These are phyloP conservation scores for Acipenser oxyrinchus DNA, from an alignment of 2,797 vertebrate genomes.

Conservation along the genomic window DNA sequence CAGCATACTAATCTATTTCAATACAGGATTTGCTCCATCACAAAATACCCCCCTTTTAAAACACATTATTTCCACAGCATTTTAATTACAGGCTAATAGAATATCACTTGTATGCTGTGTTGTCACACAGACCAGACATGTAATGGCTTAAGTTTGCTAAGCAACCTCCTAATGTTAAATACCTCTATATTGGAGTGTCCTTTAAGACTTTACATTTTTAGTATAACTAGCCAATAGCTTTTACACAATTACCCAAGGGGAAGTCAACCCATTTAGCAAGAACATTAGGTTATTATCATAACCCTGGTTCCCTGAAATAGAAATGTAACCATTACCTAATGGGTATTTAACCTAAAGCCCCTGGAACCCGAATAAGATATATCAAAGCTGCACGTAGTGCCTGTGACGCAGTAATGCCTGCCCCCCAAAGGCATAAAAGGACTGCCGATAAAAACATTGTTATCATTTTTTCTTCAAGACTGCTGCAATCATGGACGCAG, in stretches of 20 bases:
- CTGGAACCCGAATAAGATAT: too few relatives aligned
- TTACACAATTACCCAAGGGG: slow-evolving; percentile 16
- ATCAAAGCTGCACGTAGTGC: too few relatives aligned
- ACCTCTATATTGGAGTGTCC: slow-evolving; percentile 25
- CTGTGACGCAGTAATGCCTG: too few relatives aligned
- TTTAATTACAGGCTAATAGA: slow-evolving; percentile 32
- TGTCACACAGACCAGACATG: slow-evolving; percentile 28
- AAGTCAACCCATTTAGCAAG: not conserved
- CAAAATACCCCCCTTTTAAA: slow-evolving; percentile 23
- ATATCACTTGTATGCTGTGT: slow-evolving; percentile 28
- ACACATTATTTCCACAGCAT: slow-evolving; percentile 33
- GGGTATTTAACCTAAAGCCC: too few relatives aligned
- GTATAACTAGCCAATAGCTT: slow-evolving; percentile 30
- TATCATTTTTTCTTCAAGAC: too few relatives aligned
- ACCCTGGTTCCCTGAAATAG: too few relatives aligned
- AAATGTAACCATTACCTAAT: too few relatives aligned
- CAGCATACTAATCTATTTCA: not conserved
- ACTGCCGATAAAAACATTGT: too few relatives aligned
- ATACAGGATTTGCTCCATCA: slow-evolving; percentile 3
- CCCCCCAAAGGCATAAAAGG: too few relatives aligned
- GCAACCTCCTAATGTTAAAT: slow-evolving; percentile 22
- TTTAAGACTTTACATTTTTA: slow-evolving; percentile 30
- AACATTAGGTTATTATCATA: too few relatives aligned
- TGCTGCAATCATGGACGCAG: too few relatives aligned
- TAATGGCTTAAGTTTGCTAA: slow-evolving; percentile 37